Percentiles rank a stretch among this genome's conserved stretches.
These are phyloP conservation scores for Portevinia maculata DNA, from an alignment of 2,888 invertebrate species.

Conservation along the genomic window DNA sequence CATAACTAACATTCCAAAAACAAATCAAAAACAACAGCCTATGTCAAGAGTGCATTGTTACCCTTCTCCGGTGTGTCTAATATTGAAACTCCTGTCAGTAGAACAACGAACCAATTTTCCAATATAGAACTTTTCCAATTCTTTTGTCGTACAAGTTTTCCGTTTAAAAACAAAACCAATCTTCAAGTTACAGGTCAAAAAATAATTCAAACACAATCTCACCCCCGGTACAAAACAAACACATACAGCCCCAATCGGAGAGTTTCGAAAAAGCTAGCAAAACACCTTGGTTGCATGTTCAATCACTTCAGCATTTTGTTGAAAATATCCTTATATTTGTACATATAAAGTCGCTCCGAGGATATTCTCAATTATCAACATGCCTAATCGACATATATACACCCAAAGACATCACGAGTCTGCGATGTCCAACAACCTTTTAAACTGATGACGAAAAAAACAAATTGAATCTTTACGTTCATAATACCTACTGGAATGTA, in stretches of 20 bases:
- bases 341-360: constrained; percentile 21
- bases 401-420: constrained; percentile 33
- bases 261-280: constrained; percentile 5
- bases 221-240: background rate
- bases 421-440: constrained; percentile 28
- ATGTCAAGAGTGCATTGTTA: constrained; percentile 23
- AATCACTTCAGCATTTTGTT: background rate
- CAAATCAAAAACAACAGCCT: constrained; percentile 9
- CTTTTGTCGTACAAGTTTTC: constrained; percentile 21
- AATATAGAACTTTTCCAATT: constrained; percentile 32
- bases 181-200: constrained; percentile 24
- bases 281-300: background rate
- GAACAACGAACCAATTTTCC: constrained; percentile 17
- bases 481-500: constrained; percentile 27
- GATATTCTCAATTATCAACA: background rate
- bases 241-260: background rate
- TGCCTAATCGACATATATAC: constrained; percentile 30
- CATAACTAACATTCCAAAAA: constrained; percentile 8
- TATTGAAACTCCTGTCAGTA: constrained; percentile 9
- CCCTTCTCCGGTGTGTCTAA: constrained; percentile 11
- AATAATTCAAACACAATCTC: background rate
- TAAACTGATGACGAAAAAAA: background rate
- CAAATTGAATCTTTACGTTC: constrained; percentile 4
- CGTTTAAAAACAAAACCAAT: background rate
- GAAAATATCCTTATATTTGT: constrained; percentile 10